Conservation (phyloP, 2,797 vertebrate species). For the Malacoctenus gilli region DNA sequence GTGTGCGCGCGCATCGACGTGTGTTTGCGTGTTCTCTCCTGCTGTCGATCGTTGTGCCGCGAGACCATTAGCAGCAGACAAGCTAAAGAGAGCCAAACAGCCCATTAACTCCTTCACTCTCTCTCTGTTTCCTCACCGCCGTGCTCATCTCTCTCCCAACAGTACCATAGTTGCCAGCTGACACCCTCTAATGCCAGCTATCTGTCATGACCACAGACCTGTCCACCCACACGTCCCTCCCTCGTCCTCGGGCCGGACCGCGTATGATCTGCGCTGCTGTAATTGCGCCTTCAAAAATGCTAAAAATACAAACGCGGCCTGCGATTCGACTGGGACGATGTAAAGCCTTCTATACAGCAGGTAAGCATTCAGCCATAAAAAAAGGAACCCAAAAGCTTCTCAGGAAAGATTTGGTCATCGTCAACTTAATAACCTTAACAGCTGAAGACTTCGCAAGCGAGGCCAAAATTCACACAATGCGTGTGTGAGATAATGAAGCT, state of each 20-base stretch:
- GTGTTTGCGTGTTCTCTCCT: slow-evolving; percentile 69
- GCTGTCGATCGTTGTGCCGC: slow-evolving; percentile 73
- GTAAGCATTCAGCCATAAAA: not conserved
- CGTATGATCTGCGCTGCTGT: slow-evolving; percentile 1
- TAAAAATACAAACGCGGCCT: slow-evolving; percentile 19
- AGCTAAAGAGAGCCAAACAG: slow-evolving; percentile 81
- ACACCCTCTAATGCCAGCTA: slow-evolving; percentile 88
- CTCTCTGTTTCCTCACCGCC: slow-evolving; percentile 68
- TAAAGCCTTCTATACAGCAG: not conserved
- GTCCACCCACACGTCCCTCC: slow-evolving; percentile 76
- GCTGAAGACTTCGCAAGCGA: not conserved
- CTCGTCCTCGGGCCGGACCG: slow-evolving; percentile 13
- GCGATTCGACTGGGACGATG: not conserved
- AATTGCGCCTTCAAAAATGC: slow-evolving; percentile 1
- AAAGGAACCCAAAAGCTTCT: not conserved
- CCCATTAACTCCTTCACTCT: slow-evolving; percentile 81
- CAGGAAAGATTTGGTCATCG: not conserved
- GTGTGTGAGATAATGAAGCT: not conserved
- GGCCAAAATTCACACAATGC: not conserved
- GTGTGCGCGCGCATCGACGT: slow-evolving; percentile 45
- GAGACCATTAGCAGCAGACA: slow-evolving; percentile 81
- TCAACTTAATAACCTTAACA: not conserved
- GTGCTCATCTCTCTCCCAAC: slow-evolving; percentile 82
- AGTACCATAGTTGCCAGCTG: slow-evolving; percentile 87
- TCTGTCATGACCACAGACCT: slow-evolving; percentile 81